A percentile compares a stretch with the other conserved stretches of the same genome.
These are phyloP conservation scores for Acromyrmex heyeri DNA, from an alignment of 1,140 invertebrate species.

Conservation along the genomic window DNA sequence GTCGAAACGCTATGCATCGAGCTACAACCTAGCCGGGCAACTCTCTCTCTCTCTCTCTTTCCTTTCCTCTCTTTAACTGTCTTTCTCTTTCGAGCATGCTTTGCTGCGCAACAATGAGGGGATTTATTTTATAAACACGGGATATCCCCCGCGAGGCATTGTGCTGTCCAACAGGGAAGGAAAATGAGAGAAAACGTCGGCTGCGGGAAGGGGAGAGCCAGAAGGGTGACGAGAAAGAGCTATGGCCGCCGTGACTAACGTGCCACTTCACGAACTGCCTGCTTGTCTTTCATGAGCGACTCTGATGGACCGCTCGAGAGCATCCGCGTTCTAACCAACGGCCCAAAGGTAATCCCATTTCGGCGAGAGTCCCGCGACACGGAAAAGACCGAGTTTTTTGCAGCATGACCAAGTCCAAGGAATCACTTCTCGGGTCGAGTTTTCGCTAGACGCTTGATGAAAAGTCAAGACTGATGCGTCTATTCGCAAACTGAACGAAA, in stretches of 20 bases:
- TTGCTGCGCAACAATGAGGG: conserved; percentile 72
- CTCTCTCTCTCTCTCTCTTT: background rate
- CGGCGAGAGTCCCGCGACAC: conserved; percentile 31
- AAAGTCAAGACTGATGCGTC: conserved; percentile 23
- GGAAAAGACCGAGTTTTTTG: conserved; percentile 57
- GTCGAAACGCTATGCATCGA: conserved; percentile 67
- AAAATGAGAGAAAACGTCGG: conserved; percentile 60
- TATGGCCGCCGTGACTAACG: conserved; percentile 75
- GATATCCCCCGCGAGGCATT: conserved; percentile 72
- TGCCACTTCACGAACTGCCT: conserved; percentile 72
- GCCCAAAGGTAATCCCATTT: conserved; percentile 76
- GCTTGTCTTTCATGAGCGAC: conserved; percentile 77
- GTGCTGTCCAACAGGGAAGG: conserved; percentile 61
- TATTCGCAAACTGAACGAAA: background rate
- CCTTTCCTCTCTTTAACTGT: background rate
- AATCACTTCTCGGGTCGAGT: conserved; percentile 18
- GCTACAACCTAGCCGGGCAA: conserved; percentile 42
- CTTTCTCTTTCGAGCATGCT: conserved; percentile 62
- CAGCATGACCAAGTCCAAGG: conserved; percentile 6
- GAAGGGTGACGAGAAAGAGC: conserved; percentile 63
- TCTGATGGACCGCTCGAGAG: conserved; percentile 67
- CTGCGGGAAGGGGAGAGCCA: conserved; percentile 3
- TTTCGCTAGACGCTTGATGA: conserved; percentile 48
- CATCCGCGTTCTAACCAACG: conserved; percentile 74
- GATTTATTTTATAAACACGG: conserved; percentile 78